These are phyloP conservation scores for Leptinotarsa undecemlineata DNA, from an alignment of 1,140 invertebrate species.

Conservation along the genomic window DNA sequence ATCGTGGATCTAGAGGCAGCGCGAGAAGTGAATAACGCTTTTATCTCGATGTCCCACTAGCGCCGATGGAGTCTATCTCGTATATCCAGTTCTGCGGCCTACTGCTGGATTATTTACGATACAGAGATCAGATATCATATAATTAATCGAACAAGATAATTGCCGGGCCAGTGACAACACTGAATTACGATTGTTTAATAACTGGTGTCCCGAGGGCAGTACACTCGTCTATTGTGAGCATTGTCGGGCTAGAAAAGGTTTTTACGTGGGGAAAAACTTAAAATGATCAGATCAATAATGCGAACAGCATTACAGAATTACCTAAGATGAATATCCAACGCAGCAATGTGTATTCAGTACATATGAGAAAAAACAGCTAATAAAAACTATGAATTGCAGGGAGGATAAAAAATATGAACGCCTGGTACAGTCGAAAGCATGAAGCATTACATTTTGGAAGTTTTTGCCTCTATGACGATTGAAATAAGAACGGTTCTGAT, in stretches of 20 bases:
- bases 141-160: slow-evolving; percentile 50
- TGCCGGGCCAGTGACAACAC: slow-evolving; percentile 45
- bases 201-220: not conserved
- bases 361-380: no score
- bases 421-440: no score
- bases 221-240: not conserved
- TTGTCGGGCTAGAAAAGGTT: not conserved
- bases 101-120: slow-evolving; percentile 34
- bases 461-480: no score
- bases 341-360: no score
- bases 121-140: slow-evolving; percentile 42
- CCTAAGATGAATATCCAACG: no score
- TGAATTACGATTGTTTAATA: slow-evolving; percentile 51
- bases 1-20: slow-evolving; percentile 1
- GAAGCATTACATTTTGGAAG: no score
- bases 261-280: not conserved
- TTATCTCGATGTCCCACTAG: slow-evolving; percentile 20
- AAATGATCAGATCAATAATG: no score
- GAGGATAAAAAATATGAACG: no score
- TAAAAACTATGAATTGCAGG: no score
- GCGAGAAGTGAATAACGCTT: slow-evolving; percentile 15
- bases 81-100: not conserved
- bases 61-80: slow-evolving; percentile 11
- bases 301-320: no score
- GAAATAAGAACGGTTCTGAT: no score